These are phyloP conservation scores for Anhinga rufa DNA, from an alignment of 2,113 vertebrate species.

Conservation along the genomic window DNA sequence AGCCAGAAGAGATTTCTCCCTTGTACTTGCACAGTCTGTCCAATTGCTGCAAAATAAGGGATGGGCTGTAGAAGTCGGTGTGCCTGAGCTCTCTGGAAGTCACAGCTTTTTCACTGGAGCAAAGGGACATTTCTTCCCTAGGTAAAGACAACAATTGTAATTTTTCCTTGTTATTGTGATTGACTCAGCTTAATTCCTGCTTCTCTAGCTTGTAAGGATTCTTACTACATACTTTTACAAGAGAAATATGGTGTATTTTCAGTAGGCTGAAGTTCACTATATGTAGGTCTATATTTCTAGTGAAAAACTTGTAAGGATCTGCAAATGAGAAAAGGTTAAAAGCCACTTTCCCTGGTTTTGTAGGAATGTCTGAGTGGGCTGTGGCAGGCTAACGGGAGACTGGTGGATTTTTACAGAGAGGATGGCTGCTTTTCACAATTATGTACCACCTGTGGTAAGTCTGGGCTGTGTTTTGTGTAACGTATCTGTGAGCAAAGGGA, in stretches of 20 bases:
- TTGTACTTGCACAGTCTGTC: not conserved
- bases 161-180: not conserved
- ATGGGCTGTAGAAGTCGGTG: not conserved
- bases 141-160: not conserved
- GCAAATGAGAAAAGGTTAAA: not conserved
- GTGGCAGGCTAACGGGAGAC: not conserved
- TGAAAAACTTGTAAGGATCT: not conserved
- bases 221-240: not conserved
- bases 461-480: not conserved
- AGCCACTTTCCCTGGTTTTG: not conserved
- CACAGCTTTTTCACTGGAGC: not conserved
- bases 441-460: not conserved
- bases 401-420: not conserved
- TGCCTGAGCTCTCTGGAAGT: not conserved
- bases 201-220: not conserved
- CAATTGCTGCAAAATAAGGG: not conserved
- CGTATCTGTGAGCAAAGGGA: not conserved
- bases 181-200: not conserved
- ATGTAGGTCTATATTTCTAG: not conserved
- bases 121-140: not conserved
- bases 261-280: not conserved
- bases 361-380: not conserved
- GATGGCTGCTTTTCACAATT: not conserved
- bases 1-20: not conserved
- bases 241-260: not conserved